Percentiles rank a stretch among this genome's conserved stretches.
Evolutionary conservation across 2,888 invertebrate genomes (phyloP).

Genomic region (Crioceris asparagi): DNA sequence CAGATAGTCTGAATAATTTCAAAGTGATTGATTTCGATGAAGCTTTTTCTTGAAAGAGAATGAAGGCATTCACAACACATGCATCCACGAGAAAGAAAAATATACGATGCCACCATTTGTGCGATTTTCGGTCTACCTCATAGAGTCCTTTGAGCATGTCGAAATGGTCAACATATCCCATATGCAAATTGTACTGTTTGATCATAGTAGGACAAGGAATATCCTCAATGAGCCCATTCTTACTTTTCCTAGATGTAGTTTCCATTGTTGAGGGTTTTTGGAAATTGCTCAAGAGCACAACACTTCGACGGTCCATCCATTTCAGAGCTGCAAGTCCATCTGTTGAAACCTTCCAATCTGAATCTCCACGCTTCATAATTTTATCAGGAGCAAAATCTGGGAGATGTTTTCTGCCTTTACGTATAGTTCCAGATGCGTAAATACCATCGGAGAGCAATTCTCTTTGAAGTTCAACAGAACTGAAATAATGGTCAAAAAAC

Average conservation of each 20-base stretch:
- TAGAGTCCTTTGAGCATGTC: slow-evolving; percentile 25
- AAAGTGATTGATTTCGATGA: too few species aligned
- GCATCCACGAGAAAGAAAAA: too few species aligned
- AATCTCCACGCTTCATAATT: slow-evolving; percentile 13
- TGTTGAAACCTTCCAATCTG: slow-evolving; percentile 5
- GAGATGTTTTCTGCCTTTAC: slow-evolving; percentile 13
- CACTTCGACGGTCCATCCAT: slow-evolving; percentile 9
- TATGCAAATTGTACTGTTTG: slow-evolving; percentile 24
- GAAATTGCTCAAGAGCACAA: slow-evolving; percentile 6
- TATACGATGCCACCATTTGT: slow-evolving; percentile 25
- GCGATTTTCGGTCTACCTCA: slow-evolving; percentile 24
- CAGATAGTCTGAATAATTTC: too few species aligned
- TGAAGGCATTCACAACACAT: too few species aligned
- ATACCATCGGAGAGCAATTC: slow-evolving; percentile 6
- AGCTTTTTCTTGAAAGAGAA: too few species aligned
- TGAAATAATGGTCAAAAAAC: slow-evolving; percentile 17
- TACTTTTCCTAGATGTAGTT: slow-evolving; percentile 2
- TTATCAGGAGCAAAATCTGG: slow-evolving; percentile 14
- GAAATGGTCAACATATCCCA: slow-evolving; percentile 27
- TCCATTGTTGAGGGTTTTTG: slow-evolving; percentile 6
- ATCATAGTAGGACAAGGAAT: slow-evolving; percentile 14
- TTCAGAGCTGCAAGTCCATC: slow-evolving; percentile 8
- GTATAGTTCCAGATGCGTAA: slow-evolving; percentile 14
- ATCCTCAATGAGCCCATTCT: slow-evolving; percentile 5
- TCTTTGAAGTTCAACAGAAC: slow-evolving; percentile 11